Percentiles rank a stretch among this genome's conserved stretches.
phyloP scores from a whole-genome alignment of 1,140 invertebrate genomes.

The Meloidogyne exigua region DNA sequence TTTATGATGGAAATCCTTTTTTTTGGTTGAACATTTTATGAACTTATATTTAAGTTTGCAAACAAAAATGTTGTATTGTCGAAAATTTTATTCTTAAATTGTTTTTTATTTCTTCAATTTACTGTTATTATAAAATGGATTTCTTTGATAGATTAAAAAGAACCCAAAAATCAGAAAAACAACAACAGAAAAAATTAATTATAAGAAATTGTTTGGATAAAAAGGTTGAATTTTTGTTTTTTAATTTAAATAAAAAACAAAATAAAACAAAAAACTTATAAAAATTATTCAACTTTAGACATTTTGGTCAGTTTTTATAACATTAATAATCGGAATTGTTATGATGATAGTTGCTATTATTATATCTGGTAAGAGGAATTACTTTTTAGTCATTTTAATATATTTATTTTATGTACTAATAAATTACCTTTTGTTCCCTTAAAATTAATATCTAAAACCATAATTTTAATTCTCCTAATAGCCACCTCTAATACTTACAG shows the following conservation, averaged over 20 bases:
- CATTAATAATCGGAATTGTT: slow-evolving; percentile 53
- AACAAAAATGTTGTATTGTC: no score
- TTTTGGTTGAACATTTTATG: no score
- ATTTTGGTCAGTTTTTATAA: slow-evolving; percentile 57
- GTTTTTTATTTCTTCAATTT: no score
- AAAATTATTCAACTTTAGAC: slow-evolving; percentile 43
- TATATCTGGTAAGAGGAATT: slow-evolving; percentile 42
- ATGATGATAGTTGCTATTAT: slow-evolving; percentile 55
- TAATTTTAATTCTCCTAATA: no score
- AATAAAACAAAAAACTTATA: no score
- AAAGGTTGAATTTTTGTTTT: not conserved
- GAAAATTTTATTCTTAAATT: no score
- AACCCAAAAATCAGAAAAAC: not conserved
- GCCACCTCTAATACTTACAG: no score
- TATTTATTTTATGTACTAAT: not conserved
- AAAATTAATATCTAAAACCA: no score
- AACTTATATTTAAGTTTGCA: no score
- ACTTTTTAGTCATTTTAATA: not conserved
- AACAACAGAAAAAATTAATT: slow-evolving; percentile 8
- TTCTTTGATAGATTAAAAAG: not conserved
- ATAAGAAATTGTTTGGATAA: not conserved
- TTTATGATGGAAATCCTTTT: no score
- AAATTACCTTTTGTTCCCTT: no score
- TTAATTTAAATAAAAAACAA: no score
- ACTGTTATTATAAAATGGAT: not conserved